A percentile compares a stretch with the other conserved stretches of the same genome.
Evolutionary conservation across 2,113 vertebrate genomes (phyloP).

Genomic region (Pedionomus torquatus): DNA sequence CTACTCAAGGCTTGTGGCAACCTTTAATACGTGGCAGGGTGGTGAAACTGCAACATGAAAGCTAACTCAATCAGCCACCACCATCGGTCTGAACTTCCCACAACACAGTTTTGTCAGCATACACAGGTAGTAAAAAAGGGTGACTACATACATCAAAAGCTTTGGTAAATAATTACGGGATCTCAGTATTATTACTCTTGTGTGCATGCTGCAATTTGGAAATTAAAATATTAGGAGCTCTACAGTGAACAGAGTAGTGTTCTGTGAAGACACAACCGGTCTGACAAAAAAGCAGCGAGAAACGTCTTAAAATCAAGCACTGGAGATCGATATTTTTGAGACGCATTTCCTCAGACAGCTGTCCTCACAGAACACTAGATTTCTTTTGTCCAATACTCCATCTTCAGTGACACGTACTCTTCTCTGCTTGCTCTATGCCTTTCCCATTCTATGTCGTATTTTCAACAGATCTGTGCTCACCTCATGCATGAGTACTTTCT

Average conservation of each 20-base stretch:
- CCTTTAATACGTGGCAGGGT: background rate
- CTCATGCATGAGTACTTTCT: background rate
- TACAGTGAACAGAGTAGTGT: too few species aligned
- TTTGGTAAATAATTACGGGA: background rate
- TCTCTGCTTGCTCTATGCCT: background rate
- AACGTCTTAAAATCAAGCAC: background rate
- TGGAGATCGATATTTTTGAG: background rate
- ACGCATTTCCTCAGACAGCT: background rate
- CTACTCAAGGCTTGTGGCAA: background rate
- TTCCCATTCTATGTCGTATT: background rate
- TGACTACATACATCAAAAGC: background rate
- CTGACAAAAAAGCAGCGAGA: background rate
- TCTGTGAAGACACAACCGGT: background rate
- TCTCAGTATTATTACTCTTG: background rate
- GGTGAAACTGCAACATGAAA: background rate
- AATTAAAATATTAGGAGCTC: background rate
- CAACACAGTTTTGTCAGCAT: background rate
- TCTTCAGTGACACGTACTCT: background rate
- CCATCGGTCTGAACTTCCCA: background rate
- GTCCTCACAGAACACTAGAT: background rate
- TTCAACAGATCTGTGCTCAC: background rate
- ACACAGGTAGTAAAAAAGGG: background rate
- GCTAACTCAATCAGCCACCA: background rate
- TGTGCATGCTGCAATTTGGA: background rate
- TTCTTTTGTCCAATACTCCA: background rate